A percentile compares a stretch with the other conserved stretches of the same genome.
phyloP scores from a whole-genome alignment of 2,888 invertebrate species.

The Drosophila peninsularis region DNA sequence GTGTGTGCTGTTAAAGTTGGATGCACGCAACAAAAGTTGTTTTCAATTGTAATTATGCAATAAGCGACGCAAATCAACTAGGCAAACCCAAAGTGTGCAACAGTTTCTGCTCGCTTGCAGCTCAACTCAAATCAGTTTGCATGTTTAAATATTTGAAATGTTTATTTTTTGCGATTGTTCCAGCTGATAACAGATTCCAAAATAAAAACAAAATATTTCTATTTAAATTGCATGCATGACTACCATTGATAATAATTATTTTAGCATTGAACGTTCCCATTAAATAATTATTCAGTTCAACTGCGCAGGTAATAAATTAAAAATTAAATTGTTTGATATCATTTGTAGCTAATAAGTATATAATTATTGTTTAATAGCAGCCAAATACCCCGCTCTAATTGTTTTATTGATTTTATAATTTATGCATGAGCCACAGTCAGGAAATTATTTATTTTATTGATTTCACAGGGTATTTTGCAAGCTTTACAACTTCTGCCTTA shows the following conservation, averaged over 20 bases:
- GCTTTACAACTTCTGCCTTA: no score
- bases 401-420: background rate
- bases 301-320: background rate
- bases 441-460: background rate
- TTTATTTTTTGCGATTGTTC: background rate
- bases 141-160: background rate
- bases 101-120: slow-evolving; percentile 32
- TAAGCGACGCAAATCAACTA: slow-evolving; percentile 25
- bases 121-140: background rate
- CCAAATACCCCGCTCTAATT: background rate
- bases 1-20: slow-evolving; percentile 30
- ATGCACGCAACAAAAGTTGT: slow-evolving; percentile 46
- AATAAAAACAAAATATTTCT: background rate
- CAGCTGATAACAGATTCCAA: background rate
- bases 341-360: background rate
- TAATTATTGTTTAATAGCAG: background rate
- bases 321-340: background rate
- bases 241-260: background rate
- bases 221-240: background rate
- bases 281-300: slow-evolving; percentile 1
- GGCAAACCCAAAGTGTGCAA: slow-evolving; percentile 37
- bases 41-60: slow-evolving; percentile 52
- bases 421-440: background rate
- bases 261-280: background rate
- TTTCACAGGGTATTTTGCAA: no score